Base-by-base conservation (phyloP, 2,113 vertebrate genomes). In the Bujurquina vittata region DNA sequence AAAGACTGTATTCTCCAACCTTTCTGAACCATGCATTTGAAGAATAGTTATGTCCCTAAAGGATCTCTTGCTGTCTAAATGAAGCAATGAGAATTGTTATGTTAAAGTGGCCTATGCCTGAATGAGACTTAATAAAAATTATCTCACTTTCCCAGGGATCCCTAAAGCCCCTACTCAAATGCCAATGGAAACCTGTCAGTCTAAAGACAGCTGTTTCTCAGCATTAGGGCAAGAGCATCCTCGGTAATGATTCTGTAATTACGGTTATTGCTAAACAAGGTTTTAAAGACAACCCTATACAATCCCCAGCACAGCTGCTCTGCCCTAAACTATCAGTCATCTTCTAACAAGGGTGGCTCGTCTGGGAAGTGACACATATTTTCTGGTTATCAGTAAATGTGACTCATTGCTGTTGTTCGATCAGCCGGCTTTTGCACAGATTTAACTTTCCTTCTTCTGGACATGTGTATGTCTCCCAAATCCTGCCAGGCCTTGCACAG, bases 121-220 rank as follows among this genome's bases (percentile, higher is more conserved):
- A 67, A 43, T 46, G 22, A 49, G 40, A 26, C 40, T 49, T 29
- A 43, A 29, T 49, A 12, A 56, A 43, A 22, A 22, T 10, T 10
- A 46, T 49, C 63, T 26, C 40, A 15, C 2, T 82, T 91, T 88
- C 89, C 85, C 86, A 91, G 75, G 26, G 26, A 63, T 88, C 46
- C 80, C 29, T 33, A 55, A 26, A 74, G 59, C 49, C 77, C 35
- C 61, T 18, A 22, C 65, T 33, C 60, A 74, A 56, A 75, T 59
- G 40, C 75, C 74, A 78, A 15, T 84, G 84, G 87, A 85, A 81
- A 80, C 65, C 73, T 62, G 79, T 87, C 79, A 60, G 83, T 87
- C 75, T 61, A 18, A 58, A 80, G 67, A 91, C 93, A 95, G 92
- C 90, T 95, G 94, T 91, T 92, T 91, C 86, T 77, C 74, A 65